A percentile compares a stretch with the other conserved stretches of the same genome.
phyloP scores from a whole-genome alignment of 2,797 vertebrate species.

The Phoxinus dragarum region DNA sequence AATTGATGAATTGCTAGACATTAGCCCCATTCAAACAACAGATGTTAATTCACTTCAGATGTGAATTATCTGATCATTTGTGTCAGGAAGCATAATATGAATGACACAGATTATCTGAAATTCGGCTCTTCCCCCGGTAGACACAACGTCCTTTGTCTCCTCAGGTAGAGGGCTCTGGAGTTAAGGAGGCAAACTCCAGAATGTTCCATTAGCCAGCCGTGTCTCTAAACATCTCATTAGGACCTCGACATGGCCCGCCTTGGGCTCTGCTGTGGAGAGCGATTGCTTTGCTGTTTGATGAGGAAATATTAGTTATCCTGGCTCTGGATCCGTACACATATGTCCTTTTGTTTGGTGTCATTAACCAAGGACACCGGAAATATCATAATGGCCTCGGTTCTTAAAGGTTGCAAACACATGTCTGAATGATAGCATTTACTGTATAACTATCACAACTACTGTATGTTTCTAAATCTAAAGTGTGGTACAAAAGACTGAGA shows the following conservation, averaged over 20 bases:
- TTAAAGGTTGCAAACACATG: slow-evolving; percentile 20
- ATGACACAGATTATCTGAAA: slow-evolving; percentile 79
- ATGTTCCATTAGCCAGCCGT: slow-evolving; percentile 60
- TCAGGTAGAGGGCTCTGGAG: slow-evolving; percentile 67
- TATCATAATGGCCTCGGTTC: slow-evolving; percentile 10
- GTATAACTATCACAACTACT: neutral
- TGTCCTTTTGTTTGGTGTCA: slow-evolving; percentile 42
- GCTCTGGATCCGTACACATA: slow-evolving; percentile 50
- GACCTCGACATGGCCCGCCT: slow-evolving; percentile 58
- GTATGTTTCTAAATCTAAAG: neutral
- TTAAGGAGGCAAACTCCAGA: slow-evolving; percentile 52
- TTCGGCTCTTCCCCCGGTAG: slow-evolving; percentile 72
- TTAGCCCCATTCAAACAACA: slow-evolving; percentile 83
- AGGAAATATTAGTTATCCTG: slow-evolving; percentile 56
- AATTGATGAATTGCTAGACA: slow-evolving; percentile 82
- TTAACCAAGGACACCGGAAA: slow-evolving; percentile 39
- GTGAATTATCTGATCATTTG: slow-evolving; percentile 83
- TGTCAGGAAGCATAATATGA: slow-evolving; percentile 80
- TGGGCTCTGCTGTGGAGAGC: slow-evolving; percentile 62
- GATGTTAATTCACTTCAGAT: slow-evolving; percentile 83
- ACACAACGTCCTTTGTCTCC: slow-evolving; percentile 66
- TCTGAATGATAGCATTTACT: slow-evolving; percentile 7
- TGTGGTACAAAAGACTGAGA: neutral
- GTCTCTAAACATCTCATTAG: slow-evolving; percentile 68
- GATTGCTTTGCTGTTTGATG: slow-evolving; percentile 58